These are phyloP conservation scores for western clawed frog (Xenopus tropicalis) DNA, from an alignment of 2,113 vertebrate species.

Conservation along the genomic window UCB_Xtro_10.0 CM004443.2:35482501-35483000, in stretches of 20 bases:
- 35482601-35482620: conserved; percentile 90
- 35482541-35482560: conserved; percentile 94
- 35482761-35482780: conserved; percentile 58
- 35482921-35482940: conserved; percentile 61
- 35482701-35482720: conserved; percentile 3
- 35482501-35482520: conserved; percentile 73
- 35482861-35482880: conserved; percentile 64
- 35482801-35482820: conserved; percentile 66
- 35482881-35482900: conserved; percentile 84
- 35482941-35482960: conserved; percentile 85
- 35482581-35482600: conserved; percentile 92
- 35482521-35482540: conserved; percentile 63
- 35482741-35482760: conserved; percentile 61
- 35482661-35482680: conserved; percentile 23
- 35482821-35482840: conserved; percentile 65
- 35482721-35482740: conserved; percentile 56
- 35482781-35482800: conserved; percentile 58
- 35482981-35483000: conserved; percentile 87
- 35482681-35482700: conserved; percentile 46
- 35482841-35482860: conserved; percentile 72
- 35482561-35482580: conserved; percentile 89
- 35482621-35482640: conserved; percentile 94
- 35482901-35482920: conserved; percentile 75
- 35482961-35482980: conserved; percentile 91
- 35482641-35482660: conserved; percentile 59